These are phyloP conservation scores for Lepilemur septentrionalis DNA, from an alignment of 2,797 vertebrate genomes.

Conservation along the genomic window DNA sequence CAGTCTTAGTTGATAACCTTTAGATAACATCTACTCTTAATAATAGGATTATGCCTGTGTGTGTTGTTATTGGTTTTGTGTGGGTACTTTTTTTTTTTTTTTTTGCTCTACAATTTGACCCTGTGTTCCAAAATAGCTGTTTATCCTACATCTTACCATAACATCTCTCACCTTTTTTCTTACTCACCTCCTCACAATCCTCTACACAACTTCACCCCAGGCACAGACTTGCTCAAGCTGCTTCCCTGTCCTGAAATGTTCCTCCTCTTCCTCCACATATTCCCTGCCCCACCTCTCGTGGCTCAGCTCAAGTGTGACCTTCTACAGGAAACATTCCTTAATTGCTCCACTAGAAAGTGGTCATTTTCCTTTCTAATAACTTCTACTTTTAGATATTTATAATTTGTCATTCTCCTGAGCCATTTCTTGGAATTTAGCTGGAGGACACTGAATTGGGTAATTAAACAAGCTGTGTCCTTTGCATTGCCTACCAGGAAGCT, in stretches of 20 bases:
- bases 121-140: not conserved
- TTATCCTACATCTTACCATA: not conserved
- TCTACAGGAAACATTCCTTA: not conserved
- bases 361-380: not conserved
- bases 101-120: not conserved
- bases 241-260: not conserved
- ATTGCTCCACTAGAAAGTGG: not conserved
- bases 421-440: not conserved
- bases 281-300: not conserved
- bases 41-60: rapidly evolving
- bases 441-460: not conserved
- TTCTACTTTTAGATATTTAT: not conserved
- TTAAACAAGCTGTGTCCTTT: not conserved
- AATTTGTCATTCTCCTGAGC: not conserved
- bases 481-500: not conserved
- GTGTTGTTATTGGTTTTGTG: not conserved
- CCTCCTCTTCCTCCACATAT: not conserved
- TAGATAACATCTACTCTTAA: not conserved
- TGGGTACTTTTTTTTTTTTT: not conserved
- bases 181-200: not conserved
- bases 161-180: not conserved
- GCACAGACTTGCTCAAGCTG: rapidly evolving
- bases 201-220: not conserved
- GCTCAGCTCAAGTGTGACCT: not conserved
- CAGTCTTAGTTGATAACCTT: not conserved